These are phyloP conservation scores for Acleris holmiana DNA, from an alignment of 2,888 invertebrate genomes.

Conservation along the genomic window DNA sequence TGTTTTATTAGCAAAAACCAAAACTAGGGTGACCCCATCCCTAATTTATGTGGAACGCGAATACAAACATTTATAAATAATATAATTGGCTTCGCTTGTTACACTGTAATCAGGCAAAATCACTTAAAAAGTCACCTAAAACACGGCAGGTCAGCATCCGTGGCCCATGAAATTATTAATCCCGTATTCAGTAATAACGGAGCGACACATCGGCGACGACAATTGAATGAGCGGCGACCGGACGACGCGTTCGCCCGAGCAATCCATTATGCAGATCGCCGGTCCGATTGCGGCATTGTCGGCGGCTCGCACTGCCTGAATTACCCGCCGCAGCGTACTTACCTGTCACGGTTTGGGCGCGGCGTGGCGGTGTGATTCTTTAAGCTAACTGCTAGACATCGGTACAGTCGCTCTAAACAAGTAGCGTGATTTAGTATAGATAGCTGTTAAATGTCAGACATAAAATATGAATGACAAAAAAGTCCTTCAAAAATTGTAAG, in stretches of 20 bases:
- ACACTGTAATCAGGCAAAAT: background rate
- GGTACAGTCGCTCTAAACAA: constrained; percentile 44
- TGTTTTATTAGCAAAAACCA: no score
- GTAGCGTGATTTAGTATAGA: no score
- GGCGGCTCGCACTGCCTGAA: constrained; percentile 68
- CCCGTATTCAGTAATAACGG: constrained; percentile 77
- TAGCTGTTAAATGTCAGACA: no score
- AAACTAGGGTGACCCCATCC: no score
- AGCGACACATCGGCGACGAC: constrained; percentile 77
- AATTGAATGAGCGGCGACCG: constrained; percentile 81
- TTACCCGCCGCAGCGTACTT: constrained; percentile 43
- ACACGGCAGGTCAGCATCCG: constrained; percentile 34
- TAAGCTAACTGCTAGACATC: background rate
- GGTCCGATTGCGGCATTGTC: constrained; percentile 82
- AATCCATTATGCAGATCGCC: constrained; percentile 84
- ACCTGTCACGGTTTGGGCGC: constrained; percentile 3
- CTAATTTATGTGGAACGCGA: no score
- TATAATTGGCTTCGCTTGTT: no score
- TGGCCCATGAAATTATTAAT: constrained; percentile 71
- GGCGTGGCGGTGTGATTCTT: background rate
- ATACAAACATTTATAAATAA: no score
- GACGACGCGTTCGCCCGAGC: constrained; percentile 77
- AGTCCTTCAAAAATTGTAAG: no score
- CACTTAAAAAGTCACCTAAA: background rate
- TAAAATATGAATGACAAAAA: no score